These are phyloP conservation scores for Molossus alvarezi DNA, from an alignment of 2,797 vertebrate genomes.

Conservation along the genomic window DNA sequence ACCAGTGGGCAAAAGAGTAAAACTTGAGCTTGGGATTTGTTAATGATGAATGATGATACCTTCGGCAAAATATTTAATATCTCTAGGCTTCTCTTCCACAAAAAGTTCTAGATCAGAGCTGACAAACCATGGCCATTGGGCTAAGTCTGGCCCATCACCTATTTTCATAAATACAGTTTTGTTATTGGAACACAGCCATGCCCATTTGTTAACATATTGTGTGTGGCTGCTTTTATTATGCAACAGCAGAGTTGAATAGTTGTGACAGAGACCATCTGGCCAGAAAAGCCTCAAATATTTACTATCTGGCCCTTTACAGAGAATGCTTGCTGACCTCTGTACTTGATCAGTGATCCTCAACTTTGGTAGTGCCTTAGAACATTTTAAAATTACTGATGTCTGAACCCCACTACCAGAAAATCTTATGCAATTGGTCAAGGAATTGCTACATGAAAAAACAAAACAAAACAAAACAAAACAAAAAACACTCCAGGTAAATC, in stretches of 20 bases:
- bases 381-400: slow-evolving; percentile 7
- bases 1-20: neutral
- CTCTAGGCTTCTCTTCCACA: neutral
- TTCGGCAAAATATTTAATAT: slow-evolving; percentile 14
- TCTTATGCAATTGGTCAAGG: neutral
- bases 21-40: neutral
- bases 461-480: neutral
- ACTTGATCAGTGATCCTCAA: neutral
- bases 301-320: neutral
- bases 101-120: neutral
- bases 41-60: neutral
- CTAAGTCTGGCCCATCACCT: neutral
- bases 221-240: neutral
- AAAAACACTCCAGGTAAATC: neutral
- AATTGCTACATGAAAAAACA: neutral
- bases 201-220: neutral
- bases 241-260: neutral
- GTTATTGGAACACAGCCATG: neutral
- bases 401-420: neutral
- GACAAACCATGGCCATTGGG: neutral
- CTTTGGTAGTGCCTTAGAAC: neutral
- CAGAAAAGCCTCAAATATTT: slow-evolving; percentile 33
- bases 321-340: neutral
- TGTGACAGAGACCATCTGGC: neutral
- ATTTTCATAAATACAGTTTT: slow-evolving; percentile 49